Evolutionary conservation across 2,113 vertebrate species (phyloP).

Genomic region (Laterallus jamaicensis): DNA sequence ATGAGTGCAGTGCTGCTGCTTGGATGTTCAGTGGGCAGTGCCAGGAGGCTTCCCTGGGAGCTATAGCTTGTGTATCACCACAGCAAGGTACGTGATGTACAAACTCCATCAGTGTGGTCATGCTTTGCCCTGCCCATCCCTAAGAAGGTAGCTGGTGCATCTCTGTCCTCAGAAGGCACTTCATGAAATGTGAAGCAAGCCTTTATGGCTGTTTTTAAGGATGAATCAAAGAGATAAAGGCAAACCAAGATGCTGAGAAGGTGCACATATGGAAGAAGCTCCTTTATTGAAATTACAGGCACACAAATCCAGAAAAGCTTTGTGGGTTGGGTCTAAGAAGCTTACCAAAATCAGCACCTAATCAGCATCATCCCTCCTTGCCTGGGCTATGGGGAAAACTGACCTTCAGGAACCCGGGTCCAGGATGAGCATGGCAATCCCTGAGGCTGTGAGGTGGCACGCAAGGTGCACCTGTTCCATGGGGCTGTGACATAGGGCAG

Average conservation of each 20-base stretch:
- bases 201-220: neutral
- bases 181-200: neutral
- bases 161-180: neutral
- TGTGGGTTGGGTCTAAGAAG: constrained; percentile 5
- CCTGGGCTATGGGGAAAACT: neutral
- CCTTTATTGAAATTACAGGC: constrained; percentile 61
- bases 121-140: neutral
- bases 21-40: neutral
- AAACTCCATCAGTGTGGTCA: neutral
- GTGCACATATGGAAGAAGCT: constrained; percentile 59
- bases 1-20: neutral
- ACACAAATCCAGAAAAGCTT: constrained; percentile 58
- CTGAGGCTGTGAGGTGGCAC: neutral
- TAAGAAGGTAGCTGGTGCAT: neutral
- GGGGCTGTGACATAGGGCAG: neutral
- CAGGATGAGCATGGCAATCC: neutral
- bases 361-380: constrained; percentile 52
- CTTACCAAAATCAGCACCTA: constrained; percentile 21
- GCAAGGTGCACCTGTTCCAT: rapidly evolving
- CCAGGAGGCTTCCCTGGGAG: neutral
- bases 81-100: rapidly evolving
- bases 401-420: constrained; percentile 18
- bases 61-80: neutral
- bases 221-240: neutral
- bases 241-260: neutral